Conservation (phyloP, 2,113 vertebrate genomes). For the Aegypius monachus region DNA sequence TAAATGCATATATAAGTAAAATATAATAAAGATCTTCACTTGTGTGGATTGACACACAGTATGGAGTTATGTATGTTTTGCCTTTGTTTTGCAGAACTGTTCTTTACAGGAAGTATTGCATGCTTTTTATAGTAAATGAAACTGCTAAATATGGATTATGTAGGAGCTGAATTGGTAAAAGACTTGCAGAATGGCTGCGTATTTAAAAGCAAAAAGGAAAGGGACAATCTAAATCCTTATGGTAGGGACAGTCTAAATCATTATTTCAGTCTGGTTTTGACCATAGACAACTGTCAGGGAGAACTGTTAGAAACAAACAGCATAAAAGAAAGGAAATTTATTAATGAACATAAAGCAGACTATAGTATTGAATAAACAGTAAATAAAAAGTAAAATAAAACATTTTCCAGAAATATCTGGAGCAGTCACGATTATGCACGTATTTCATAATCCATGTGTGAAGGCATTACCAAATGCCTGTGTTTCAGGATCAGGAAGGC, state of each 20-base stretch:
- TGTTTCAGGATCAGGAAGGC: neutral
- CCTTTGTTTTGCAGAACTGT: slow-evolving; percentile 13
- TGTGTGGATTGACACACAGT: neutral
- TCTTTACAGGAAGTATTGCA: neutral
- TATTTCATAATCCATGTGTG: neutral
- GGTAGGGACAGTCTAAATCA: neutral
- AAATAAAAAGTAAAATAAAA: neutral
- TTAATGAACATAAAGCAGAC: neutral
- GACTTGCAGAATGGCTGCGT: neutral
- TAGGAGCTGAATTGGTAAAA: slow-evolving; percentile 15
- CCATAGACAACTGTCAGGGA: neutral
- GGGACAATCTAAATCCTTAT: neutral
- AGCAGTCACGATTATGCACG: neutral
- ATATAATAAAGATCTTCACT: neutral
- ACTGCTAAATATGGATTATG: slow-evolving; percentile 41
- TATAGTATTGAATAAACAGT: neutral
- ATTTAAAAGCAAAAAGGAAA: slow-evolving; percentile 17
- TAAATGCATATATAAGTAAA: neutral
- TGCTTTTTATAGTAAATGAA: slow-evolving; percentile 44
- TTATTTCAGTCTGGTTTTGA: neutral
- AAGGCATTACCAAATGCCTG: neutral
- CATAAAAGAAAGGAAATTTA: neutral
- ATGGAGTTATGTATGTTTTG: neutral
- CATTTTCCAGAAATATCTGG: neutral
- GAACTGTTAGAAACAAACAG: neutral